Base-by-base conservation (phyloP, 1,140 invertebrate species). In the Drosophila nikananu region DNA sequence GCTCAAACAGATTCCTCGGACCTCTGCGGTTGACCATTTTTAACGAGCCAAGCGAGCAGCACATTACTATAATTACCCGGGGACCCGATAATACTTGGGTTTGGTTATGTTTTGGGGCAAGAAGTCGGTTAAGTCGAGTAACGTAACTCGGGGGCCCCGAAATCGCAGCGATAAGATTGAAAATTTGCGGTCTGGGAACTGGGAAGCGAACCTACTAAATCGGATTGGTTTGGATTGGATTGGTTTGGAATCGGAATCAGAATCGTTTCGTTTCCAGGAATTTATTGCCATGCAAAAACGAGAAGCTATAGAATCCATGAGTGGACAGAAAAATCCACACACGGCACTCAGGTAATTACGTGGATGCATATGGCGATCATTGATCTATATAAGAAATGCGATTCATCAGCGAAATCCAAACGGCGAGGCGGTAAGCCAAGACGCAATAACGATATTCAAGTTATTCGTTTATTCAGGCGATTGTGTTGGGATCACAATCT, bases 381-480 rank as follows among this genome's bases (percentile, higher is more conserved):
- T 79, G 75, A 79, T 79, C 77, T 79, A 79, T 67, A 48, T 75
- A 77, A 58, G 51, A 68, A 77, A 79, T 79, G 75, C 59, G 66
- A 78, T 37, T 32, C 44, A 79, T 79, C 77, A 79, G 77, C 77
- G 77, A 79, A 79, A 79, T 78, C 27, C 58, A 63, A 77, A 57
- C 64, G n/a, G 23, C 39, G 49, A 54, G 52, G 41, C 63, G 65
- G 59, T 76, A 77, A 68, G 25, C 35, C 35, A 77, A 74, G 71
- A 74, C 71, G 71, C 71, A 74, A 55, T 73, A n/a, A 23, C 39
- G 27, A 41, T 39, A 51, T 41, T 25, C 17, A 44, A 39, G 51
- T 32, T 37, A 57, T 39, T 39, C 19, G 21, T 55, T 63, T 39
- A 71, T 42, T 25, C 9, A 37, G 5, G 54, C 21, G 21, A 19